Base-by-base conservation (phyloP, 2,888 invertebrate species). In the Zootermopsis nevadensis region DNA sequence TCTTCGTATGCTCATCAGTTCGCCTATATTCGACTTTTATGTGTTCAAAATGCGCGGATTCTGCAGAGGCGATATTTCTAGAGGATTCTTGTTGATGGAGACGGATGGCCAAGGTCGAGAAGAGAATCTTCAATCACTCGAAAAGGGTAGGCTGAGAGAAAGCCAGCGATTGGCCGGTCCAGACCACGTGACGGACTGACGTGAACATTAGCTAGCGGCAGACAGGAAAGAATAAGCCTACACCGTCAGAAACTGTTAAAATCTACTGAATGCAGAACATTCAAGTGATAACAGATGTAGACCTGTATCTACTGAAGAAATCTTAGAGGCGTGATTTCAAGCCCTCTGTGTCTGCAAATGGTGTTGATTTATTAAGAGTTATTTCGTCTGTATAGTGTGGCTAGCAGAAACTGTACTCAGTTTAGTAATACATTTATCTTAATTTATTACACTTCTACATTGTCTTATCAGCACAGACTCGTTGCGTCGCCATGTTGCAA, bases 121-220 rank as follows among this genome's bases (percentile, higher is more conserved):
- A 33, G 69, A 69, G 69, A 69, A 69, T 69, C 69, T 69, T 69
- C 69, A 69, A 69, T 69, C 69, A 69, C 69, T 15, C 33, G 31
- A 19, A 30, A 30, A 33, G 33, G 33, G 31, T 22, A 30, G 69
- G 69, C 30, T 19, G 31, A 69, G 69, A 15, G 30, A 69, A 6
- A 19, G 33, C 2, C 66, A 33, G 69, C 24, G 69, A 69, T 69
- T 69, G 69, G 69, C 22, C 69, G 12, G 69, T 33, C 15, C 33
- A 22, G 33, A 22, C 33, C 69, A 69, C 69, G 33, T 69, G 69
- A 69, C 7, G 33, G 33, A 33, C 69, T 69, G 69, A 33, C 69
- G 33, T 69, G 31, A 31, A 31, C 69, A 33, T 15, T 33, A 19
- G 33, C 33, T 69, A 22, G 69, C 3, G 15, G 33, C 19, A 19